Evolutionary conservation across 1,140 invertebrate genomes (phyloP).

Genomic region (Bombus superbus): DNA sequence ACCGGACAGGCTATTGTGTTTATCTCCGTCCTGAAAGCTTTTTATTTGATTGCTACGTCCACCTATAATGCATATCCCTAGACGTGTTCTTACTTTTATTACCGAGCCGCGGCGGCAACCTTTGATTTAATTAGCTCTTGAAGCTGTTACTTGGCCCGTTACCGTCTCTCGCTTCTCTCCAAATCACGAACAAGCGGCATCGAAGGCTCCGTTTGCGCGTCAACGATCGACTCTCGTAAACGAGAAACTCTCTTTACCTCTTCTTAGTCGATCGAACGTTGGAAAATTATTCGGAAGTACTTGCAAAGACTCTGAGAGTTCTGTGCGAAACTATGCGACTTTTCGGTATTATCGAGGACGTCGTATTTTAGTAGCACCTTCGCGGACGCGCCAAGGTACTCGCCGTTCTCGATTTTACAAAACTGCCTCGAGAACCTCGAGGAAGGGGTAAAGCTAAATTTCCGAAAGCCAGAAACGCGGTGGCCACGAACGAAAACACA

Average conservation of each 20-base stretch:
- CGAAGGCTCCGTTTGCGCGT: not conserved
- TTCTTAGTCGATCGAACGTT: not conserved
- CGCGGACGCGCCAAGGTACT: fast-evolving
- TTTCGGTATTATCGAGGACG: too few relatives aligned
- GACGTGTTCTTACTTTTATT: slow-evolving; percentile 80
- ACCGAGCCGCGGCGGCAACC: slow-evolving; percentile 78
- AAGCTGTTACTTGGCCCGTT: slow-evolving; percentile 66
- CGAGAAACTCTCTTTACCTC: not conserved
- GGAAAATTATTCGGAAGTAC: not conserved
- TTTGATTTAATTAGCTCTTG: slow-evolving; percentile 81
- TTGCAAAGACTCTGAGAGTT: too few relatives aligned
- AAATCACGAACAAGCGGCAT: not conserved
- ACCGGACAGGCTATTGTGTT: slow-evolving; percentile 40
- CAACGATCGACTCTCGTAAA: not conserved
- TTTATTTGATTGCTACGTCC: slow-evolving; percentile 79
- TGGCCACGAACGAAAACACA: not conserved
- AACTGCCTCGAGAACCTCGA: too few relatives aligned
- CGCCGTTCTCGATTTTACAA: too few relatives aligned
- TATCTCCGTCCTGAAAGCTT: slow-evolving; percentile 71
- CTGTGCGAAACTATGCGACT: fast-evolving
- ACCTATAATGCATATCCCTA: slow-evolving; percentile 75
- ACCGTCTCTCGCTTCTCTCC: slow-evolving; percentile 21
- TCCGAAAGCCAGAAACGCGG: not conserved
- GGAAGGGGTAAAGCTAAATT: not conserved
- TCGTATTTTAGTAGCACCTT: too few relatives aligned